These are phyloP conservation scores for Clytia hemisphaerica DNA, from an alignment of 30 jellyfish, hydroid and myxozoan genomes.

Conservation along the genomic window DNA sequence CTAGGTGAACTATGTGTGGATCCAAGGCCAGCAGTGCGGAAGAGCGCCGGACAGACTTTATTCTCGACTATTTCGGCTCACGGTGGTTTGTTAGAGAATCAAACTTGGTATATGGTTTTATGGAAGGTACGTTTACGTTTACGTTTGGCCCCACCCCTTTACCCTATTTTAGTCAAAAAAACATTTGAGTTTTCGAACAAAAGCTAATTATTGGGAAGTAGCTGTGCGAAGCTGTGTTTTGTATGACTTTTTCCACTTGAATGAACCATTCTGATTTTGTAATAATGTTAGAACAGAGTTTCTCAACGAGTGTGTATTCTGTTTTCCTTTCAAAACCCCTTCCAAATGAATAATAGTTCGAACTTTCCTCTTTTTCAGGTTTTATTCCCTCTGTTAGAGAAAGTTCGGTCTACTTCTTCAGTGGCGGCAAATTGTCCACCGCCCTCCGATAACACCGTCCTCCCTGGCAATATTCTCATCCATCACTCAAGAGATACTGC, in stretches of 20 bases:
- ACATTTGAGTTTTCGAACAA: too few relatives aligned
- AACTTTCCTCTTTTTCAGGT: conserved; percentile 38
- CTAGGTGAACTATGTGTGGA: conserved; percentile 96
- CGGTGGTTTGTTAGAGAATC: conserved; percentile 76
- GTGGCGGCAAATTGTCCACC: conserved; percentile 97
- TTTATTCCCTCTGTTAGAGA: conserved; percentile 68
- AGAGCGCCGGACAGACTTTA: conserved; percentile 95
- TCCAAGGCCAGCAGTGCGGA: conserved; percentile 98
- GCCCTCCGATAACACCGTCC: conserved; percentile 73
- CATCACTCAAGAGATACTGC: conserved; percentile 97
- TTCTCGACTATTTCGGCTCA: conserved; percentile 91
- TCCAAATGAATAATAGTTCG: neutral
- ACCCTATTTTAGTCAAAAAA: too few relatives aligned
- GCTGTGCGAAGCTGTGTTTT: too few relatives aligned
- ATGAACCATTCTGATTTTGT: too few relatives aligned
- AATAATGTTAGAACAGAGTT: neutral
- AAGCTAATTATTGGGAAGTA: too few relatives aligned
- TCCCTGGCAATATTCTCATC: conserved; percentile 78
- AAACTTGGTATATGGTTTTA: conserved; percentile 84
- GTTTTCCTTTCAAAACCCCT: neutral
- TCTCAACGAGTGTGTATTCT: neutral
- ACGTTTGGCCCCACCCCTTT: too few relatives aligned
- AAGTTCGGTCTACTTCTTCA: conserved; percentile 85
- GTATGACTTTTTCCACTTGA: too few relatives aligned
- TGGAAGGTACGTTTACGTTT: conserved; percentile 68